phyloP scores from a whole-genome alignment of 2,113 vertebrate species.

The Clinocottus analis region DNA sequence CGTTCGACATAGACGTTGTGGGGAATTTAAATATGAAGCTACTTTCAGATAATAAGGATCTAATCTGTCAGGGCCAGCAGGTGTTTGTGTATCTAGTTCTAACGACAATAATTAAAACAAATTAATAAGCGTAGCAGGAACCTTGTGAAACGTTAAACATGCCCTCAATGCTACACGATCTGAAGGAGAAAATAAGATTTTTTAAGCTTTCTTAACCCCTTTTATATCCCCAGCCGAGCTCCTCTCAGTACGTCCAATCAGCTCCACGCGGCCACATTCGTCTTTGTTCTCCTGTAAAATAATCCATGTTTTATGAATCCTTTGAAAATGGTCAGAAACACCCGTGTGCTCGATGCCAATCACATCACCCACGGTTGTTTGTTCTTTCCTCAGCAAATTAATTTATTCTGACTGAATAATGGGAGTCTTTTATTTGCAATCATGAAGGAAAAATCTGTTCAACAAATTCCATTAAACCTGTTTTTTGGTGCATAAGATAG shows the following conservation, averaged over 20 bases:
- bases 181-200: neutral
- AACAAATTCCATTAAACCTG: neutral
- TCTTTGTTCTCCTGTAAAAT: too few species aligned
- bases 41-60: conserved; percentile 1
- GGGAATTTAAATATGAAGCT: neutral
- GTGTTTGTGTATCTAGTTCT: neutral
- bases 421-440: neutral
- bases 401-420: neutral
- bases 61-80: neutral
- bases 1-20: neutral
- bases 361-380: neutral
- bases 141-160: neutral
- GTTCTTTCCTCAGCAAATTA: neutral
- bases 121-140: too few species aligned
- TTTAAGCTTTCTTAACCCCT: neutral
- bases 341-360: neutral
- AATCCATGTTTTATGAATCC: neutral
- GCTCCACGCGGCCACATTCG: neutral
- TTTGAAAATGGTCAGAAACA: conserved; percentile 1
- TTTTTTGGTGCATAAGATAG: neutral
- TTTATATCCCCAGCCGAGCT: neutral
- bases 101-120: neutral
- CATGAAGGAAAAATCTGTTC: neutral
- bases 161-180: neutral
- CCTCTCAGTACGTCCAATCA: neutral